A percentile compares a stretch with the other conserved stretches of the same genome.
Evolutionary conservation across 2,113 vertebrate species (phyloP).

Genomic region (Gnathonemus echidnorhynchus): DNA sequence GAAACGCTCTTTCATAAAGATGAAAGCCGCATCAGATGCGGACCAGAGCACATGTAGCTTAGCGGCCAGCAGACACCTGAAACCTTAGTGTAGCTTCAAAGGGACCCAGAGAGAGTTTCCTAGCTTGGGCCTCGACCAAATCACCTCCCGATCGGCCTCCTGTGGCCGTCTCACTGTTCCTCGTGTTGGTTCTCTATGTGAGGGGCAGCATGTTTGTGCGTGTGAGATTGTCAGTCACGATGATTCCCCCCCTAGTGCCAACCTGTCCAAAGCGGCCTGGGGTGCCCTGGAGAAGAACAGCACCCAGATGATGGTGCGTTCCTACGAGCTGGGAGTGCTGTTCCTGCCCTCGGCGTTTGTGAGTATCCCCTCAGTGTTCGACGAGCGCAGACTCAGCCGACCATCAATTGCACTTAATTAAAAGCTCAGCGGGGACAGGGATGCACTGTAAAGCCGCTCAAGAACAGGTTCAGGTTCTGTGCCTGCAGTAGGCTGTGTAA

Average conservation of each 20-base stretch:
- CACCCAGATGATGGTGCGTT: slow-evolving; percentile 88
- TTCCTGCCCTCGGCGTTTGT: slow-evolving; percentile 86
- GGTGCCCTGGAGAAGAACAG: slow-evolving; percentile 86
- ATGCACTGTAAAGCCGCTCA: background rate
- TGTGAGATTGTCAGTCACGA: background rate
- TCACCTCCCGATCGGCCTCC: background rate
- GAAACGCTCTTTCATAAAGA: slow-evolving; percentile 28
- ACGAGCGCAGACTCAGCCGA: background rate
- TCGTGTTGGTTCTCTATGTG: background rate
- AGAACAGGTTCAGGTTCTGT: background rate
- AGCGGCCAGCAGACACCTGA: background rate
- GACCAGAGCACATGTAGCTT: background rate
- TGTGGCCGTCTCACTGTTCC: background rate
- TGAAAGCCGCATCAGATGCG: slow-evolving; percentile 18
- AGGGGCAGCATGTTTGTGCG: background rate
- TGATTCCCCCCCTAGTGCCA: slow-evolving; percentile 64
- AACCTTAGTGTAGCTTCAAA: background rate
- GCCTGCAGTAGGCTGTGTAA: background rate
- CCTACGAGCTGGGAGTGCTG: slow-evolving; percentile 92
- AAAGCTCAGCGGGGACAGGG: background rate
- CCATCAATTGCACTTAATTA: background rate
- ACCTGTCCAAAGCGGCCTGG: slow-evolving; percentile 97
- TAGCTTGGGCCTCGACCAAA: background rate
- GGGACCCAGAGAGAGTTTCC: background rate
- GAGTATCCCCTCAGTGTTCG: slow-evolving; percentile 55